These are phyloP conservation scores for Sciurus vulgaris DNA, from an alignment of 2,797 vertebrate genomes.

Conservation along the genomic window DNA sequence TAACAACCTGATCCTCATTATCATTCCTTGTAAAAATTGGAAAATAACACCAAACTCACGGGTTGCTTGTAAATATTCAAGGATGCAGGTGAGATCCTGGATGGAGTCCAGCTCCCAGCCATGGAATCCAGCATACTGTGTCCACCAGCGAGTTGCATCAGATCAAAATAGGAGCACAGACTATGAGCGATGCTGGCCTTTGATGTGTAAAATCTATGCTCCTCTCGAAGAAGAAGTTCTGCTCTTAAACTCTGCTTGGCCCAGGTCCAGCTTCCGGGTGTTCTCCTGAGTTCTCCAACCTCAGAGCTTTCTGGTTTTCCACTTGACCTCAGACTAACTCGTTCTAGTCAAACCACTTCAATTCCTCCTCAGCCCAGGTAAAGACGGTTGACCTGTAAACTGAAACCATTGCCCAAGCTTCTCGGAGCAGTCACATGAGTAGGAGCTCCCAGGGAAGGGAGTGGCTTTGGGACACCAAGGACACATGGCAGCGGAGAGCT, in stretches of 20 bases:
- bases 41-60: background rate
- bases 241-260: background rate
- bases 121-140: accelerated
- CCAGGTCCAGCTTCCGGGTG: background rate
- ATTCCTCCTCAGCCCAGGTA: background rate
- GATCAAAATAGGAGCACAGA: background rate
- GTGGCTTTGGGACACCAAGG: background rate
- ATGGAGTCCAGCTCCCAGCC: accelerated
- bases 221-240: background rate
- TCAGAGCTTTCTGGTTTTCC: background rate
- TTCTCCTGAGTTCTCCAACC: background rate
- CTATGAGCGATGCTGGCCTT: accelerated
- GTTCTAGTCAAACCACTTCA: background rate
- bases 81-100: background rate
- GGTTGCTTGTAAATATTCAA: background rate
- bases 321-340: background rate
- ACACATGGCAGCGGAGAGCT: accelerated
- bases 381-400: accelerated
- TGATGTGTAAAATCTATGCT: accelerated
- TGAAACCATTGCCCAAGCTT: background rate
- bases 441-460: background rate
- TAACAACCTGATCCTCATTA: background rate
- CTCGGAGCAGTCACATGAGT: accelerated
- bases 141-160: background rate
- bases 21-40: background rate